Base-by-base conservation (phyloP, 2,113 vertebrate species). In the Perca schrenkii region DNA sequence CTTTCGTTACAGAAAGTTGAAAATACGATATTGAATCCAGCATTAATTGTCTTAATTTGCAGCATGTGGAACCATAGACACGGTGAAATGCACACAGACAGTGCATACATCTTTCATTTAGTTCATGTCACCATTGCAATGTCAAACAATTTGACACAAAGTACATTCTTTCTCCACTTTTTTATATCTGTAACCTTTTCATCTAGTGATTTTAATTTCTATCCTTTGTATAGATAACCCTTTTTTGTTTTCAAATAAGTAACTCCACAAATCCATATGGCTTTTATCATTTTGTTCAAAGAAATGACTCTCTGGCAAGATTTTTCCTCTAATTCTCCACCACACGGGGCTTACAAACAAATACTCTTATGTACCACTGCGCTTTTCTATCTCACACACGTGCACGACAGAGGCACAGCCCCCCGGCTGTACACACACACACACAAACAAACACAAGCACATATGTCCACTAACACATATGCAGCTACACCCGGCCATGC, bases 401-500 rank as follows among this genome's bases (percentile, higher is more conserved):
- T 22, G 6, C 77, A 76, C 84, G 70, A 79, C 69, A 61, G 60
- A 66, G 40, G 47, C 66, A 63, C 49, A 61, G 52, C 54, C 65
- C 62, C 61, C 34, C 34, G 5, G 34, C 34, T 34, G 34, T 46
- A 43, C 50, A 56, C 70, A 70, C 50, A 56, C 70, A 70, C 52
- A 71, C 58, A 54, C 80, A 28, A 28, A 34, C 6, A 68, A 43
- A 58, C 72, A 82, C 65, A 63, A 36, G 46, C 84, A 82, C 92
- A 92, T 86, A 92, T 87, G 86, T 80, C 72, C 73, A 16, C 74
- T 65, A 73, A 86, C 84, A 88, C 88, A 53, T 83, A 19, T 14
- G 10, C 87, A 80, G 63, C 47, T 79, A 58, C 66, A 72, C 62
- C 19, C 34, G 6, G 50, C 31, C 66, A 47, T 16, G 49, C 52